These are phyloP conservation scores for Rattus rattus DNA, from an alignment of 2,113 vertebrate species.

Conservation along the genomic window DNA sequence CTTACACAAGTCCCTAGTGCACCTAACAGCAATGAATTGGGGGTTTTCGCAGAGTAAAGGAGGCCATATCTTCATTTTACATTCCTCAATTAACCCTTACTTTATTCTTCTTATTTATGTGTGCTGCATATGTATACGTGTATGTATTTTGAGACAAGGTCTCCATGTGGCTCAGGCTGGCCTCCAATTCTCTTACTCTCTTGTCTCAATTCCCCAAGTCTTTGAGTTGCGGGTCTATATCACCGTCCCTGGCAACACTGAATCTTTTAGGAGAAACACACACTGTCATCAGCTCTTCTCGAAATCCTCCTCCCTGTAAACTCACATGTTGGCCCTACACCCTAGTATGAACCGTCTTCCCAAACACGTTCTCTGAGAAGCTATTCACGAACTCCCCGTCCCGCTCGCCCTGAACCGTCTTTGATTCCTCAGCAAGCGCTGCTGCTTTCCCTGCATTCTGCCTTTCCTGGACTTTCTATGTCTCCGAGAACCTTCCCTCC, in stretches of 20 bases:
- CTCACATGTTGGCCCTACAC: neutral
- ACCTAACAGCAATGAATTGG: neutral
- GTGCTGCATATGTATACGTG: neutral
- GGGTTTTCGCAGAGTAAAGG: neutral
- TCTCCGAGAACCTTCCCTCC: neutral
- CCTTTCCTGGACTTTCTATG: neutral
- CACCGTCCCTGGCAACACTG: neutral
- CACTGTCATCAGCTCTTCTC: neutral
- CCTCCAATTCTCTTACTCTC: neutral
- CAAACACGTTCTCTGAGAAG: constrained; percentile 22
- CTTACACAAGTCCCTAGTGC: neutral
- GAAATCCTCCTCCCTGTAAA: neutral
- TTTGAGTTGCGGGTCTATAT: neutral
- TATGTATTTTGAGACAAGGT: neutral
- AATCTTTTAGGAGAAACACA: constrained; percentile 7
- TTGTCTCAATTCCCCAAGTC: neutral
- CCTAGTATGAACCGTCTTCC: neutral
- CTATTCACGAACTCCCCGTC: neutral
- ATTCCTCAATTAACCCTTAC: neutral
- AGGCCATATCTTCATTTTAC: neutral
- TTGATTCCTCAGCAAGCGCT: neutral
- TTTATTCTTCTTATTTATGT: neutral
- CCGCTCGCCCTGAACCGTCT: neutral
- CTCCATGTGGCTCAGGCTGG: neutral
- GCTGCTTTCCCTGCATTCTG: neutral